Evolutionary conservation across 2,797 vertebrate genomes (phyloP), one percentile per base, ranked within the genome.

Genomic region (Helostoma temminkii): DNA sequence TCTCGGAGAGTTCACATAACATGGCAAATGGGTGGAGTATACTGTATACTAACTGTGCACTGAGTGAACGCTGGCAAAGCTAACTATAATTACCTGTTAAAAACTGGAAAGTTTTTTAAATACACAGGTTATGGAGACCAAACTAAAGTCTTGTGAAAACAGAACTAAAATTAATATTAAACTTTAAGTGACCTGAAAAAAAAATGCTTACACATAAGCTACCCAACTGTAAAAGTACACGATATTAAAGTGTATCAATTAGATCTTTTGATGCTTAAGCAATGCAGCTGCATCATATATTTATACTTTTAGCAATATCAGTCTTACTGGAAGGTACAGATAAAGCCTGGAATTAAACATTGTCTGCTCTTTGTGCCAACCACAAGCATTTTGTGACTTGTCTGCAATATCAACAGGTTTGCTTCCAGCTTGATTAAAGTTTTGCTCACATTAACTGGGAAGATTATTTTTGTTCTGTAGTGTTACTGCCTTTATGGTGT

Each of bases 361-460:
- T 37, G 12, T 14, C 36, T 15, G 36, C 3, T 37, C 36, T 16
- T 5, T 15, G 36, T 37, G 15, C 12, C 36, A 37, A 37, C 36
- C 36, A 15, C 14, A 37, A 37, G 41, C 9, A n/a, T 42, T 42
- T 42, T 37, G 10, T 36, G 34, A 7, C 34, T 36, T 11, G 10
- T 36, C 6, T 36, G 34, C 2, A 9, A 49, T 16, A 30, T 36
- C 22, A 46, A 26, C 56, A 62, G 46, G 22, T 70, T 53, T 58
- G n/a, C 49, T 75, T 66, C 30, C 42, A 61, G 48, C 58, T 65
- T 78, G 83, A 84, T 76, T 47, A 58, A 81, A 76, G 66, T 53
- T 68, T 32, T 39, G 48, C 39, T 60, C 15, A 41, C 61, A 74
- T 66, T 74, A 74, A 74, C 68, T 78, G 1, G 26, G 43, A 56